These are phyloP conservation scores for Scaptomyza montana DNA, from an alignment of 1,140 invertebrate species.

Conservation along the genomic window DNA sequence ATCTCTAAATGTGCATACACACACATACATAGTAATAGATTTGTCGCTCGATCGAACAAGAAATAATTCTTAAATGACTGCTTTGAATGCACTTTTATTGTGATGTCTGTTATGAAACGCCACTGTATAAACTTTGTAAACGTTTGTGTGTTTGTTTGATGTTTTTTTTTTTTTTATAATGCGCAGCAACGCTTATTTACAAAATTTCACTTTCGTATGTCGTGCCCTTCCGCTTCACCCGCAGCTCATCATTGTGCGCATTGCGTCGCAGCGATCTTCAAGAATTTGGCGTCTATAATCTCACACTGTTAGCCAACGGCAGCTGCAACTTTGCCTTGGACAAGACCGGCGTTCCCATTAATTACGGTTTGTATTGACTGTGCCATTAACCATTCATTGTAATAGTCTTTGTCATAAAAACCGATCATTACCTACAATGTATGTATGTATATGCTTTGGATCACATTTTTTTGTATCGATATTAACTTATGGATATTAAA, in stretches of 20 bases:
- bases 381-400: not conserved
- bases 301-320: slow-evolving; percentile 84
- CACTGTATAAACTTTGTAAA: not conserved
- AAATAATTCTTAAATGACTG: too few species aligned
- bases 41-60: not conserved
- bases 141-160: not conserved
- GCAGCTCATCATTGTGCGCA: slow-evolving; percentile 68
- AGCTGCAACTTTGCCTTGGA: slow-evolving; percentile 85
- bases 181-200: slow-evolving; percentile 17
- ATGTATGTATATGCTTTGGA: not conserved
- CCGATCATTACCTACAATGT: too few species aligned
- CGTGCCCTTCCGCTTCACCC: not conserved
- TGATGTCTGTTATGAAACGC: slow-evolving; percentile 10
- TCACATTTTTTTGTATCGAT: not conserved
- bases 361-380: slow-evolving; percentile 87
- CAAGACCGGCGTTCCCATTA: slow-evolving; percentile 88
- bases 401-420: too few species aligned
- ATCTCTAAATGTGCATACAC: not conserved
- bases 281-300: slow-evolving; percentile 90
- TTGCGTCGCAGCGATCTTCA: slow-evolving; percentile 87
- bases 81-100: too few species aligned
- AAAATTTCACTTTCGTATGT: slow-evolving; percentile 32
- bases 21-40: not conserved
- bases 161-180: not conserved
- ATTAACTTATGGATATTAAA: too few species aligned